Evolutionary conservation across 2,797 vertebrate species (phyloP), one percentile per base, ranked within the genome.

Genomic region (Lacerta agilis): DNA sequence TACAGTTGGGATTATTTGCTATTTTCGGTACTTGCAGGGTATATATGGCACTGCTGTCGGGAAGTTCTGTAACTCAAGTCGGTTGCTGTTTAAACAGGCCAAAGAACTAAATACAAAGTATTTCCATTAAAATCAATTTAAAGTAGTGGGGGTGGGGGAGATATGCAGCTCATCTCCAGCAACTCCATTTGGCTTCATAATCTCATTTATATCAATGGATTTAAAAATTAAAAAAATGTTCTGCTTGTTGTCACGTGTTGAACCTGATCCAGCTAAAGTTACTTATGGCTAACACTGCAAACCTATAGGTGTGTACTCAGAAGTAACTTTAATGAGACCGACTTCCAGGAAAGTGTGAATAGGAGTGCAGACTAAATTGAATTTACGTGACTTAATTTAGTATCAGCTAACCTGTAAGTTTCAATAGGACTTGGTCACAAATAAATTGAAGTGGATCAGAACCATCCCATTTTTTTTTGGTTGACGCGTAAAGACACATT

Each of bases 41-140:
- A 55, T 23, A 0, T 13, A 2, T 76, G 23, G 79, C 43, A 85
- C 76, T 81, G 55, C 83, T 92, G 64, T 6, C 82, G 72, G 79
- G 55, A 82, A 88, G 58, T 87, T 82, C 87, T 55, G 73, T 64
- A 64, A 88, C 88, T 92, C 90, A 88, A 78, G 71, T 20, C n/a
- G 71, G 45, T 71, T 4, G 2, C 43, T 90, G 79, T 88, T 27
- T 79, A 33, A n/a, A n/a, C 0, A 15, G 20, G 25, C 69, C 85
- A 4, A 17, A 55, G 80, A 92, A 85, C 6, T 76, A 83, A 82
- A 89, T 94, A 76, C 49, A 87, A 80, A 84, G 0, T 25, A 85
- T 86, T 61, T 29, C 0, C 0, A 55, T 55, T 8, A 41, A 1
- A 86, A 85, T 86, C 25, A 0, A 5, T 78, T 64, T 88, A 20